Percentiles rank a stretch among this genome's conserved stretches.
Conservation (phyloP, 2,888 invertebrate genomes). For the Chrysolina oricalcia region DNA sequence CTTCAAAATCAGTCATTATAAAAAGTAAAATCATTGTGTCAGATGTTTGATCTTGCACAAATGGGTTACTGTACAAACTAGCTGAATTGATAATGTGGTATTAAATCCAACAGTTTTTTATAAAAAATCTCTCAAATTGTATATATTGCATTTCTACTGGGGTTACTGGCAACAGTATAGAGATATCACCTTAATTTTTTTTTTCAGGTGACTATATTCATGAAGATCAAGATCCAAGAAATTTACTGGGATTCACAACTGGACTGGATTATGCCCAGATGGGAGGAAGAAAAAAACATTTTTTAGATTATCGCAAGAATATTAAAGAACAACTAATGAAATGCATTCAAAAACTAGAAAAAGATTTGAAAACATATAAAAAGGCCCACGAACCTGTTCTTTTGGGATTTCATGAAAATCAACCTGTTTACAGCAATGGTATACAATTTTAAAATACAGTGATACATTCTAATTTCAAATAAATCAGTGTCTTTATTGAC, state of each 20-base stretch:
- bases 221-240: constrained; percentile 44
- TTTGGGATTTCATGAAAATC: not conserved
- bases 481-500: too few relatives aligned
- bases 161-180: too few relatives aligned
- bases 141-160: too few relatives aligned
- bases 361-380: not conserved
- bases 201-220: constrained; percentile 44
- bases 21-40: too few relatives aligned
- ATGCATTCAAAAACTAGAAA: not conserved
- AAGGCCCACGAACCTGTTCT: not conserved
- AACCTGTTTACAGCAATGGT: not conserved
- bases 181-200: too few relatives aligned
- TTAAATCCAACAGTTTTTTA: too few relatives aligned
- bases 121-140: too few relatives aligned
- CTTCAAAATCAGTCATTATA: too few relatives aligned
- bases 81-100: too few relatives aligned
- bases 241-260: constrained; percentile 52
- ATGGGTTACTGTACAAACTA: too few relatives aligned
- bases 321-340: not conserved
- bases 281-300: constrained; percentile 56
- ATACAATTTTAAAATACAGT: not conserved
- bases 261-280: constrained; percentile 47
- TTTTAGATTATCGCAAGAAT: not conserved
- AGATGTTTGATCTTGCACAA: too few relatives aligned
- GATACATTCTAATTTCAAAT: not conserved